phyloP scores from a whole-genome alignment of 2,888 invertebrate genomes.

The Bombylius major region DNA sequence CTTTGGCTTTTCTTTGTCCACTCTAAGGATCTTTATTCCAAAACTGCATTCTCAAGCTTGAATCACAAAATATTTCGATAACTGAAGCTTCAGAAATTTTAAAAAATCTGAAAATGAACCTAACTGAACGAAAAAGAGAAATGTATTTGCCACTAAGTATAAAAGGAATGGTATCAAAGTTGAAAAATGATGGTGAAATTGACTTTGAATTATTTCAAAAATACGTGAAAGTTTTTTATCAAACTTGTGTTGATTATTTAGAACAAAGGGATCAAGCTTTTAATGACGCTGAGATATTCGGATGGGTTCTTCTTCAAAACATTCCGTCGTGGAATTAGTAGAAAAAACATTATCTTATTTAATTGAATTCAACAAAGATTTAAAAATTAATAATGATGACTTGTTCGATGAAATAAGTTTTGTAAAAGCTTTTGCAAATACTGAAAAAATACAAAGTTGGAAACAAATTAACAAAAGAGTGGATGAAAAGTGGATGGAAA shows the following conservation, averaged over 20 bases:
- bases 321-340: background rate
- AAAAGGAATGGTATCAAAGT: background rate
- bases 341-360: slow-evolving; percentile 2
- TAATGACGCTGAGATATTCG: background rate
- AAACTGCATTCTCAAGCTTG: background rate
- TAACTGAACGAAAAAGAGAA: no score
- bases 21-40: background rate
- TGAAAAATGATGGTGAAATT: background rate
- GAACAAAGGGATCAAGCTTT: background rate
- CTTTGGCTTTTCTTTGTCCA: background rate
- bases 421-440: slow-evolving; percentile 6
- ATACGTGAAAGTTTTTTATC: background rate
- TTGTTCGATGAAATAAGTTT: slow-evolving; percentile 7
- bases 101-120: background rate
- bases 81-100: background rate
- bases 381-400: slow-evolving; percentile 7
- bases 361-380: slow-evolving; percentile 3
- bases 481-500: slow-evolving; percentile 4
- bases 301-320: slow-evolving; percentile 1
- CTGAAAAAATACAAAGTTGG: slow-evolving; percentile 7
- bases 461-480: background rate
- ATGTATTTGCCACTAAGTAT: no score
- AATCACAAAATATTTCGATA: background rate
- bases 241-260: background rate
- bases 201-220: background rate